Evolutionary conservation across 2,113 vertebrate species (phyloP).

Genomic region (Chaenocephalus aceratus): DNA sequence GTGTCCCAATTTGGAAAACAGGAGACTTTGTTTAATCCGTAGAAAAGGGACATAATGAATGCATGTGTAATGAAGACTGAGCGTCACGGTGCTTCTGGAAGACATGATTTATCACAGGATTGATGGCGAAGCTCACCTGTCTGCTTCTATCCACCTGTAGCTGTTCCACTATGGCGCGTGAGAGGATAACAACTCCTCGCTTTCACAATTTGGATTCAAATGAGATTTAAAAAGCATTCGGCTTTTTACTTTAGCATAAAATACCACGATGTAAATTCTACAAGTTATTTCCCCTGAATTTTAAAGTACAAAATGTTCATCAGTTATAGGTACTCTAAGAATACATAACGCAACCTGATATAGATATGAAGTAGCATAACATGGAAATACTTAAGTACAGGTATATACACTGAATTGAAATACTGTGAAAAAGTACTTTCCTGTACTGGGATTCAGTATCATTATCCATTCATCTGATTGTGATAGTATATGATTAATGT

Average conservation of each 20-base stretch:
- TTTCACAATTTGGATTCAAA: neutral
- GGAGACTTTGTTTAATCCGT: neutral
- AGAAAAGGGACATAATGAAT: neutral
- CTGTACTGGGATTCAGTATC: neutral
- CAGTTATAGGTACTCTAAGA: neutral
- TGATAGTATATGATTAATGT: neutral
- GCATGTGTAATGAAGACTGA: neutral
- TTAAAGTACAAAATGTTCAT: neutral
- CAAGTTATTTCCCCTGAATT: too few species aligned
- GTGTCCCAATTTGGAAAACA: neutral
- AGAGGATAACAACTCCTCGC: neutral
- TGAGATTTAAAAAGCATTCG: neutral
- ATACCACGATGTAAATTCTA: too few species aligned
- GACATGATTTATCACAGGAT: neutral
- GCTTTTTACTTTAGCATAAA: neutral
- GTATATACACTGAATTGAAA: neutral
- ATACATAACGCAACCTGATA: neutral
- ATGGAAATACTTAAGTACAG: neutral
- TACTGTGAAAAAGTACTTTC: neutral
- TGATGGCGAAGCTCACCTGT: slow-evolving; percentile 8
- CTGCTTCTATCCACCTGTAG: slow-evolving; percentile 27
- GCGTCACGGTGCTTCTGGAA: too few species aligned
- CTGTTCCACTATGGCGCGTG: neutral
- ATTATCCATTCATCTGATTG: neutral
- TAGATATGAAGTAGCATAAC: neutral